Evolutionary conservation across 2,888 invertebrate genomes (phyloP), one percentile per base, ranked within the genome.

Genomic region (Dendrolimus houi): DNA sequence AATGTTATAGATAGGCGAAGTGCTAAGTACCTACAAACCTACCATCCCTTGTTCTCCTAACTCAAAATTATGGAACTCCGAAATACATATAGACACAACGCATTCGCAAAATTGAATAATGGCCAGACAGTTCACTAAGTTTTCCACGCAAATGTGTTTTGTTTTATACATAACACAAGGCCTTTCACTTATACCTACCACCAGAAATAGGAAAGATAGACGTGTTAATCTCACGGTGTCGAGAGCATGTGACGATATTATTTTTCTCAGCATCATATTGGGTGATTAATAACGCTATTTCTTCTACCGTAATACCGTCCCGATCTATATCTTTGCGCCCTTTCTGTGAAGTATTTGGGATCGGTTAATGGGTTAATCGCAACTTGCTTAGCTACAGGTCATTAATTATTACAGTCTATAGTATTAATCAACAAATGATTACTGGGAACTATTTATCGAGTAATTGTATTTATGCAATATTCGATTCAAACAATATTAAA

Each of bases 221-320:
- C 80, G 88, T 85, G 85, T 87, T 88, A 88, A 87, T 89, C 86
- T 83, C 81, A 76, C 78, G 74, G 77, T 85, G 88, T 87, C 88
- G 77, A 70, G 77, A 84, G 73, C 88, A 88, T 83, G 83, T 87
- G 88, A 87, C 86, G 87, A 81, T 85, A 85, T 85, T 87, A 87
- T 87, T 88, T 85, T 85, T 81, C 83, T 70, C 78, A 68, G 79
- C 77, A 82, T 84, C 82, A 81, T 83, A 85, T 85, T 75, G 70
- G 76, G 77, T 86, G 87, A 89, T 89, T 88, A 89, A 88, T 89
- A 88, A 84, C 83, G 76, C 79, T 79, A 81, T 84, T 85, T 77
- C 77, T 77, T 82, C 71, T 77, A 69, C 74, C 74, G 69, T 81
- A 83, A 83, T 80, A 81, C 78, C 82, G 77, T 70, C 70, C 74